Percentiles rank a stretch among this genome's conserved stretches.
These are phyloP conservation scores for Nasonia giraulti DNA, from an alignment of 1,140 invertebrate species.

Conservation along the genomic window DNA sequence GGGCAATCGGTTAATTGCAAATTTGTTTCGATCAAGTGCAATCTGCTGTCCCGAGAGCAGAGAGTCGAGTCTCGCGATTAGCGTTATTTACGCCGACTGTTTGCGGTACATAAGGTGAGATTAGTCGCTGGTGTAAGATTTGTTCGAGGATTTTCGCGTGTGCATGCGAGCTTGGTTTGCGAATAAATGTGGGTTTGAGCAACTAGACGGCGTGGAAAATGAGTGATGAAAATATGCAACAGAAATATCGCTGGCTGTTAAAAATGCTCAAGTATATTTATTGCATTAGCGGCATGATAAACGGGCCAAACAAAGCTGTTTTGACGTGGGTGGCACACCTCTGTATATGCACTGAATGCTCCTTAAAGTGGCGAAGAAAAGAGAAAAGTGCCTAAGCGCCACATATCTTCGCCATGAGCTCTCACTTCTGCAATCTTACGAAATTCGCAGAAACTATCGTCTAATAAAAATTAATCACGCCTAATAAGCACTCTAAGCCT, in stretches of 20 bases:
- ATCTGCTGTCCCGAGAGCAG: not conserved
- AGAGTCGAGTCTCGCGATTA: not conserved
- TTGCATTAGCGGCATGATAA: no score
- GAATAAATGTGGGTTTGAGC: not conserved
- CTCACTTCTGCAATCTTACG: no score
- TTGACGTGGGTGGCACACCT: no score
- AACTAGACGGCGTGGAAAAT: not conserved
- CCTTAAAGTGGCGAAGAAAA: no score
- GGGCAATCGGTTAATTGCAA: conserved; percentile 32
- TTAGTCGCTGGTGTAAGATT: no score
- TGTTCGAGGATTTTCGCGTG: not conserved
- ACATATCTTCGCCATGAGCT: no score
- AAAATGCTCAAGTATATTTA: no score
- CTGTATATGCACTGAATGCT: no score
- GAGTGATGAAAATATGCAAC: not conserved
- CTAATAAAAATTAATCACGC: conserved; percentile 22
- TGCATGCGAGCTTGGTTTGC: not conserved
- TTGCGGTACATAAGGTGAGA: no score
- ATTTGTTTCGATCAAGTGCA: conserved; percentile 23
- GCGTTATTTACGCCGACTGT: not conserved
- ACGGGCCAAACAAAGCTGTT: no score
- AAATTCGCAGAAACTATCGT: not conserved
- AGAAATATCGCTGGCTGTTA: not conserved
- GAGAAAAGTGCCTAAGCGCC: no score
- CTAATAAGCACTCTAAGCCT: not conserved